These are phyloP conservation scores for Patella ulyssiponensis DNA, from an alignment of 2,888 invertebrate species.

Conservation along the genomic window DNA sequence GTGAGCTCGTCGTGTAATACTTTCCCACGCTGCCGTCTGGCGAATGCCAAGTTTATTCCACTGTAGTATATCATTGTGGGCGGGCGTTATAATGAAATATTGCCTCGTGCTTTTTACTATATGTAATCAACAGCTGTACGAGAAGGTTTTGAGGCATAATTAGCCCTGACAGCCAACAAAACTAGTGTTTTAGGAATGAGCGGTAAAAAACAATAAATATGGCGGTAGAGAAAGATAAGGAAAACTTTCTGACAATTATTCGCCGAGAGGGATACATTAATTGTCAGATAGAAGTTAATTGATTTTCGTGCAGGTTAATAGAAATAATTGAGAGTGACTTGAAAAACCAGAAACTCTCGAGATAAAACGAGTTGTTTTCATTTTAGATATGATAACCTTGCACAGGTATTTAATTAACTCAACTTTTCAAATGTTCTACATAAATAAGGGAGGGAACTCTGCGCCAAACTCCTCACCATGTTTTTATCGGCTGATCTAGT, in stretches of 20 bases:
- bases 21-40: conserved; percentile 8
- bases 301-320: conserved; percentile 2
- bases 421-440: no score
- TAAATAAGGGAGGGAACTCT: no score
- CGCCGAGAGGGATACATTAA: not conserved
- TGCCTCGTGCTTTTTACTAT: not conserved
- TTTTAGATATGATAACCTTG: not conserved
- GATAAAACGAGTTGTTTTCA: not conserved
- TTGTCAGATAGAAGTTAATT: not conserved
- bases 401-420: not conserved
- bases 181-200: not conserved
- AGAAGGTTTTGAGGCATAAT: not conserved
- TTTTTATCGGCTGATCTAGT: no score
- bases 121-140: not conserved
- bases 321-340: not conserved
- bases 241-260: conserved; percentile 5
- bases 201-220: not conserved
- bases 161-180: not conserved
- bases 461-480: no score
- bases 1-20: not conserved
- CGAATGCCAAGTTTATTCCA: not conserved
- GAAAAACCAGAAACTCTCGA: not conserved
- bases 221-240: not conserved
- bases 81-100: conserved; percentile 7
- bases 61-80: conserved; percentile 1